Evolutionary conservation across 1,140 invertebrate species (phyloP), one percentile per base, ranked within the genome.

Genomic region (Trichonephila clavata): DNA sequence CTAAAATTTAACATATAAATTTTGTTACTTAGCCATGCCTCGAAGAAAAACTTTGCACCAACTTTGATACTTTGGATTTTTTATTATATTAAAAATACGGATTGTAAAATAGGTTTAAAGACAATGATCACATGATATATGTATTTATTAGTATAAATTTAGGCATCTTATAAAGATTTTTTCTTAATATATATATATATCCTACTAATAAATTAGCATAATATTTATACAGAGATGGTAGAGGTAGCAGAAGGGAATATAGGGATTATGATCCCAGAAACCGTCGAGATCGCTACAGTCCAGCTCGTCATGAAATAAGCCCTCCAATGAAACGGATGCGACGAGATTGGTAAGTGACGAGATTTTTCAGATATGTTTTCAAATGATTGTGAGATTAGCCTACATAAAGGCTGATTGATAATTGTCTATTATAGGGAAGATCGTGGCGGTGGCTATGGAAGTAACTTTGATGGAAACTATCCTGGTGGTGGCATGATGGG

Each of bases 241-340:
- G 93, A 80, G 89, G 89, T 10, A 94, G 93, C 21, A 39, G 94
- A 32, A 57, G 94, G 63, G 94, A 94, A 86, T 94, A 94, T 59
- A 27, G 94, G 2, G 94, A 94, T 43, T 92, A 94, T 94, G 91
- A 94, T 92, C 71, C 84, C n/a, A 96, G 95, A 86, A 95, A 97
- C 5, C 97, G 97, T 18, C 81, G 96, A 32, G 96, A 96, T 84
- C 95, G 98, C 7, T 98, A 98, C 94, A 98, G 98, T 91, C 98
- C 98, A 0, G 97, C 97, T 0, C 97, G 97, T 5, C 97, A 98
- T 95, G 97, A 98, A 94, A 96, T 97, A 95, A 96, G 96, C 63
- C 98, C 98, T 7, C 97, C 97, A 1, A 97, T 97, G 94, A 98
- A 98, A 95, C 96, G 98, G 93, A 97, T 98, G 95, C 96, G 98